phyloP scores from a whole-genome alignment of 2,113 vertebrate species.

The Mustela nigripes region DNA sequence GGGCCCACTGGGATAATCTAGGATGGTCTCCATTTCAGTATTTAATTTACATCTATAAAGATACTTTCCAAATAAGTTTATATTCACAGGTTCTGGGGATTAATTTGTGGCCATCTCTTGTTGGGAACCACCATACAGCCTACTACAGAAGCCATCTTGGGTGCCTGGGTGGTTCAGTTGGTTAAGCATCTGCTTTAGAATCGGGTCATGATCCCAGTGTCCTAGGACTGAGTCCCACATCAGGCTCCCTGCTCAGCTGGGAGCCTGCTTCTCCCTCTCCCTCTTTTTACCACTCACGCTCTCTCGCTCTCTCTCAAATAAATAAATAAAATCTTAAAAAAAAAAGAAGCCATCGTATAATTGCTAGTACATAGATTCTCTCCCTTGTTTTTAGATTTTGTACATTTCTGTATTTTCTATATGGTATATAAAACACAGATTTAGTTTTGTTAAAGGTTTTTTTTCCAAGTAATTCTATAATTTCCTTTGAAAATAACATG shows the following conservation, averaged over 20 bases:
- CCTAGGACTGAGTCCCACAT: no score
- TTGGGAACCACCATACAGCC: neutral
- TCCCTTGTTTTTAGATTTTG: neutral
- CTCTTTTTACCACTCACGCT: neutral
- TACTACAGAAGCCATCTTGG: neutral
- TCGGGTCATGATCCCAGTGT: neutral
- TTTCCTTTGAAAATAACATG: neutral
- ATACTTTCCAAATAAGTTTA: neutral
- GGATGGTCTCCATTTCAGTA: neutral
- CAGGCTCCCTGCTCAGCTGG: no score
- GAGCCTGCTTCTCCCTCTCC: neutral
- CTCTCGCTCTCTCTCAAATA: neutral
- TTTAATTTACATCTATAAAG: neutral
- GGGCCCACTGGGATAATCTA: neutral
- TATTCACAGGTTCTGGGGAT: neutral
- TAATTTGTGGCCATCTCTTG: neutral
- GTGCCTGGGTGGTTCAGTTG: neutral
- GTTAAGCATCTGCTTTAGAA: neutral
- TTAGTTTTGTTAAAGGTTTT: neutral
- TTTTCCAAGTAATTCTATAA: neutral
- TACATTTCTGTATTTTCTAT: neutral
- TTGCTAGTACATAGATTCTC: neutral
- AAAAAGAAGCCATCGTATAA: neutral
- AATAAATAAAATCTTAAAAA: neutral
- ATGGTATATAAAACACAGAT: neutral